Conservation (phyloP, 2,113 vertebrate species). For the Trichomycterus rosablanca region DNA sequence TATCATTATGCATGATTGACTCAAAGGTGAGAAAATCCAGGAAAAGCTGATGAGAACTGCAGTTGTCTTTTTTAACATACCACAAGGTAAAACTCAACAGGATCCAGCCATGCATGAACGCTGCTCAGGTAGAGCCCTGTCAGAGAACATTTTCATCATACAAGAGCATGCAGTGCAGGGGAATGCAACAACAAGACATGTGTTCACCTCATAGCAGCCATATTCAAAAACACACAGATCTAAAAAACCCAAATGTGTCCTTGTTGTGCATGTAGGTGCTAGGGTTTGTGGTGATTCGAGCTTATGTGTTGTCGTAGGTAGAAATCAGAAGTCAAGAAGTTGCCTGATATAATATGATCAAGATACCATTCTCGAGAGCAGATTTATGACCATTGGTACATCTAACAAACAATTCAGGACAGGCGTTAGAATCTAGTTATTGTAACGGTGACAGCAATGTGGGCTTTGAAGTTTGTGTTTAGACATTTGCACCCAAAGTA, state of each 20-base stretch:
- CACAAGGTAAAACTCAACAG: slow-evolving; percentile 10
- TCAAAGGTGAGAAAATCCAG: slow-evolving; percentile 1
- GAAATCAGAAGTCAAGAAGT: slow-evolving; percentile 1
- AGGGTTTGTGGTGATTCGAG: slow-evolving; percentile 26
- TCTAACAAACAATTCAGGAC: background rate
- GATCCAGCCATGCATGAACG: slow-evolving; percentile 30
- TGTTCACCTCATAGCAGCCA: slow-evolving; percentile 9
- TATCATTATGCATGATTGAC: background rate
- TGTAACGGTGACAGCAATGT: background rate
- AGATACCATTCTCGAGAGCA: background rate
- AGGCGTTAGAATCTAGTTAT: background rate
- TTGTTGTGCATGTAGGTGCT: slow-evolving; percentile 4
- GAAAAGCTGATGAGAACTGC: background rate
- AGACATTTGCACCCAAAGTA: background rate
- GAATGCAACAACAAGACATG: background rate
- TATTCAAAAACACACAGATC: slow-evolving; percentile 19
- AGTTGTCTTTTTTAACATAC: slow-evolving; percentile 5
- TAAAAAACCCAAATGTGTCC: slow-evolving; percentile 22
- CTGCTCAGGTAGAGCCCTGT: slow-evolving; percentile 33
- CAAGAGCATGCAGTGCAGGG: background rate
- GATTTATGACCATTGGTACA: background rate
- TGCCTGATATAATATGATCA: slow-evolving; percentile 31
- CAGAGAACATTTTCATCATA: slow-evolving; percentile 5
- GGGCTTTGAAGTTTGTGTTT: background rate
- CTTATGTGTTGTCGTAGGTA: slow-evolving; percentile 17